Percentiles rank a stretch among this genome's conserved stretches.
These are phyloP conservation scores for Scaptomyza caliginosa DNA, from an alignment of 2,888 invertebrate species.

Conservation along the genomic window DNA sequence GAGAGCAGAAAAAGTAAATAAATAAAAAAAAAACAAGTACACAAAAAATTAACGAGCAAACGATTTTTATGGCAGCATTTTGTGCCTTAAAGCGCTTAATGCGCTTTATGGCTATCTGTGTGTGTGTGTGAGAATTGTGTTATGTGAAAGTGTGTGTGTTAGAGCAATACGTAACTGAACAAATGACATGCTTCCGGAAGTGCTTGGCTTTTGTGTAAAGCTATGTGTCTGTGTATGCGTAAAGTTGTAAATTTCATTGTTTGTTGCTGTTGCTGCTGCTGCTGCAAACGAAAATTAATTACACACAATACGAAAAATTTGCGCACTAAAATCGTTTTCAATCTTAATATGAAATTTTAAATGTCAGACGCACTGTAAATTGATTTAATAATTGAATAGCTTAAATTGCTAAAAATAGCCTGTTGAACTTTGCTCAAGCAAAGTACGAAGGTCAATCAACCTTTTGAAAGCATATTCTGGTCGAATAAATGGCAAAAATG, in stretches of 20 bases:
- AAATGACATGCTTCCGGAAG: conserved; percentile 83
- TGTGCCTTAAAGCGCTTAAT: conserved; percentile 81
- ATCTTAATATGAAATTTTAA: conserved; percentile 43
- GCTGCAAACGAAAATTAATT: conserved; percentile 69
- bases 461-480: conserved; percentile 6
- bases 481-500: conserved; percentile 11
- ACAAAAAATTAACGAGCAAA: conserved; percentile 79
- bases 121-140: conserved; percentile 21
- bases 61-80: conserved; percentile 80
- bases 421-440: conserved; percentile 25
- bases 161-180: no score
- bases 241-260: conserved; percentile 76
- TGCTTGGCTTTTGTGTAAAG: conserved; percentile 62
- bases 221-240: conserved; percentile 22
- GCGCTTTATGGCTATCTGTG: conserved; percentile 55
- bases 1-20: conserved; percentile 58
- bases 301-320: conserved; percentile 55
- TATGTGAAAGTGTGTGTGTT: conserved; percentile 44
- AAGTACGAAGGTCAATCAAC: conserved; percentile 71
- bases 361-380: conserved; percentile 31
- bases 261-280: conserved; percentile 33
- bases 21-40: conserved; percentile 55
- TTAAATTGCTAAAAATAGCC: not conserved
- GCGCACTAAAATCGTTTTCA: conserved; percentile 23
- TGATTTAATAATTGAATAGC: conserved; percentile 44